Percentiles rank a stretch among this genome's conserved stretches.
phyloP scores from a whole-genome alignment of 2,888 invertebrate genomes.

The Eustalomyia histrio region DNA sequence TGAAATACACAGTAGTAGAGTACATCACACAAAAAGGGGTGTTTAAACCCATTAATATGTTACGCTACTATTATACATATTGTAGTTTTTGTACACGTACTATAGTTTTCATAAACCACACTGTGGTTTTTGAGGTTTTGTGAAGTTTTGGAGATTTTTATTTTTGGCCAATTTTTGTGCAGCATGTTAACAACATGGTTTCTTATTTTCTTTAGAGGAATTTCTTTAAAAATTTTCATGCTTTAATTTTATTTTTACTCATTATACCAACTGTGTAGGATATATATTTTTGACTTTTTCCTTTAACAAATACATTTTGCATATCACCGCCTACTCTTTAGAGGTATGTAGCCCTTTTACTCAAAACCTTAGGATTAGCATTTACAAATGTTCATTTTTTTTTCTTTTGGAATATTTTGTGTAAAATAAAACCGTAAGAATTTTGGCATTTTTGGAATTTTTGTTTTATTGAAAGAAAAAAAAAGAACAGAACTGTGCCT shows the following conservation, averaged over 20 bases:
- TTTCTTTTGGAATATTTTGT: background rate
- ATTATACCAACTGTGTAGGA: background rate
- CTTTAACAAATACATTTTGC: conserved; percentile 35
- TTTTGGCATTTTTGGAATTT: background rate
- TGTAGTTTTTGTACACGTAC: background rate
- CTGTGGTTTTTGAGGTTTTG: conserved; percentile 65
- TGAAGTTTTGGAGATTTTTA: too few species aligned
- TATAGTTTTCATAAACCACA: conserved; percentile 42
- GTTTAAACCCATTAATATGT: conserved; percentile 74
- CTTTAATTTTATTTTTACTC: conserved; percentile 59
- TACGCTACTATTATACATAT: conserved; percentile 66
- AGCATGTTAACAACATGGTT: background rate
- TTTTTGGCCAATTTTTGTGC: background rate
- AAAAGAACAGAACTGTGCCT: conserved; percentile 3
- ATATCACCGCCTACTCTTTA: conserved; percentile 50
- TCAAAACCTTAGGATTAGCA: conserved; percentile 73
- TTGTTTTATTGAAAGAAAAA: conserved; percentile 8
- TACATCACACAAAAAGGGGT: conserved; percentile 66
- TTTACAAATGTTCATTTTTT: conserved; percentile 72
- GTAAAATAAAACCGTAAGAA: background rate
- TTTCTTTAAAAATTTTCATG: conserved; percentile 44
- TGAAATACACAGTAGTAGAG: too few species aligned
- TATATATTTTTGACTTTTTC: background rate
- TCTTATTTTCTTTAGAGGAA: background rate
- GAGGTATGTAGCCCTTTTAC: conserved; percentile 45